Evolutionary conservation across 2,113 vertebrate species (phyloP).

Genomic region (Castor canadensis): DNA sequence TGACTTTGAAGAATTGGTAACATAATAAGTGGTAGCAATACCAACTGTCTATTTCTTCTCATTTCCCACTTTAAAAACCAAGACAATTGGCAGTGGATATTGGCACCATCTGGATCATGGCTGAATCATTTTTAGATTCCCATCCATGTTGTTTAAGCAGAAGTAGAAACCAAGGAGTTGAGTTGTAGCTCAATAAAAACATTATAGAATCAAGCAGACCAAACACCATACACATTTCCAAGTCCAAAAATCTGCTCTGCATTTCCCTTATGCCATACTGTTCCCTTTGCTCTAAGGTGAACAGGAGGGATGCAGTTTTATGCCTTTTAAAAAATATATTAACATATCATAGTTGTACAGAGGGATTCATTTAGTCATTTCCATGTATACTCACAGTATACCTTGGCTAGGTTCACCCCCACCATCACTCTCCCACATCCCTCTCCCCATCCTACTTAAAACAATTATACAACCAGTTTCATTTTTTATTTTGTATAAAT

Average conservation of each 20-base stretch:
- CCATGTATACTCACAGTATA: too few species aligned
- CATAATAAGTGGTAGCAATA: not conserved
- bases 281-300: not conserved
- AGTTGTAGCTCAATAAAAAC: not conserved
- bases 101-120: not conserved
- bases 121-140: not conserved
- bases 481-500: too few species aligned
- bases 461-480: too few species aligned
- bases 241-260: not conserved
- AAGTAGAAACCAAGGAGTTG: not conserved
- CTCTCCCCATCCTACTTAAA: too few species aligned
- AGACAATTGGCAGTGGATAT: not conserved
- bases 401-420: too few species aligned
- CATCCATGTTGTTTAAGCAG: not conserved
- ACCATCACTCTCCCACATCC: too few species aligned
- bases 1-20: not conserved
- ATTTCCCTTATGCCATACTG: not conserved
- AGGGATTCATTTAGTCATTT: too few species aligned
- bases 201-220: not conserved
- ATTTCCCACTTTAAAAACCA: not conserved
- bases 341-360: too few species aligned
- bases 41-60: not conserved
- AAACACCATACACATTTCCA: rapidly evolving
- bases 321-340: too few species aligned
- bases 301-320: not conserved